phyloP scores from a whole-genome alignment of 2,888 invertebrate species.

The Nemoura dubitans region DNA sequence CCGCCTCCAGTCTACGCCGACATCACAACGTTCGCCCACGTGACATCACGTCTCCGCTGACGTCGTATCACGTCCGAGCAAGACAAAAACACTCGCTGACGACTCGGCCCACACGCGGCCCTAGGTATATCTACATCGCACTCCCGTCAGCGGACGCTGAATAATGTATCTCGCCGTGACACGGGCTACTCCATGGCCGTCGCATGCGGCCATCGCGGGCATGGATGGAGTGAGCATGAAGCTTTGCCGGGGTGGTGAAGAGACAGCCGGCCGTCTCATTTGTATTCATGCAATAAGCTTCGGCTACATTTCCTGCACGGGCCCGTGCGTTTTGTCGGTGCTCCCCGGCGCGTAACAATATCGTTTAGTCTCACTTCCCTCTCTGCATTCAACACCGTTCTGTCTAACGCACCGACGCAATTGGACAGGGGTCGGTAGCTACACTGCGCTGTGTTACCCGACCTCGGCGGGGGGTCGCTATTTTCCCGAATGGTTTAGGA shows the following conservation, averaged over 20 bases:
- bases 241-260: not conserved
- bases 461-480: not conserved
- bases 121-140: not conserved
- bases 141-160: not conserved
- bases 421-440: not conserved
- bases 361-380: not conserved
- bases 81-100: not conserved
- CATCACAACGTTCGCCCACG: not conserved
- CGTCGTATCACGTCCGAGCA: not conserved
- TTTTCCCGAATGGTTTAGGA: not conserved
- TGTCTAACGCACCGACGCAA: not conserved
- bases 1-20: not conserved
- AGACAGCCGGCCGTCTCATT: not conserved
- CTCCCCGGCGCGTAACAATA: not conserved
- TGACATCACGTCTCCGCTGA: not conserved
- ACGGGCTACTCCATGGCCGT: too few relatives aligned
- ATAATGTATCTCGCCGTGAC: not conserved
- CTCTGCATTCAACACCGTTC: too few relatives aligned
- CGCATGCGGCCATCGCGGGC: not conserved
- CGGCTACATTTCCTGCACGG: slow-evolving; percentile 13
- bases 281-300: slow-evolving; percentile 34
- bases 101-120: not conserved
- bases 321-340: not conserved
- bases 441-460: not conserved
- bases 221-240: not conserved